Conservation (phyloP, 1,140 invertebrate genomes). For the Trichogramma pretiosum region DNA sequence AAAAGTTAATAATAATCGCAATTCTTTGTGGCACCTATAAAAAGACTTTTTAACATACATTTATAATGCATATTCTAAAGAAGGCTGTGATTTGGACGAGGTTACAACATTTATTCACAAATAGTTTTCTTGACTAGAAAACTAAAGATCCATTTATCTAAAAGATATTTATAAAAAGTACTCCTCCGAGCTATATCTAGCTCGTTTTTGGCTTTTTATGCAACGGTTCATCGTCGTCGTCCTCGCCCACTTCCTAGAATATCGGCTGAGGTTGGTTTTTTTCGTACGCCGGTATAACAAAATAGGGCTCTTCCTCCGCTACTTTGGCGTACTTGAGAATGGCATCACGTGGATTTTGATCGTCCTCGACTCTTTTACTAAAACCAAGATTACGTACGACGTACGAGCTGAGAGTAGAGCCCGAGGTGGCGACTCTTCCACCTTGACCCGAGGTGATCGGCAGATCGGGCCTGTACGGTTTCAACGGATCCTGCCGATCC, state of each 20-base stretch:
- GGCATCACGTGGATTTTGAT: conserved; percentile 92
- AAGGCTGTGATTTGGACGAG: no score
- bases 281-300: conserved; percentile 85
- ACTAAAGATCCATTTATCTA: no score
- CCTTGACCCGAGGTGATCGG: conserved; percentile 82
- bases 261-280: conserved; percentile 75
- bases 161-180: no score
- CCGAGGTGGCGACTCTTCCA: conserved; percentile 88
- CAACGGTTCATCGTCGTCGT: conserved; percentile 39
- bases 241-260: conserved; percentile 59
- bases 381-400: conserved; percentile 92
- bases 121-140: no score
- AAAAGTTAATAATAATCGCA: no score
- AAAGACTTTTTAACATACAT: no score
- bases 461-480: conserved; percentile 84
- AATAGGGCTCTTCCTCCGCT: conserved; percentile 94
- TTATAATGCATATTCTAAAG: no score
- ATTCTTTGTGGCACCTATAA: no score
- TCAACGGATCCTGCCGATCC: conserved; percentile 82
- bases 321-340: conserved; percentile 96
- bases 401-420: conserved; percentile 93
- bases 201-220: conserved; percentile 48
- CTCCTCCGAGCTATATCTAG: no score
- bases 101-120: no score
- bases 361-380: conserved; percentile 87